Conservation (phyloP, 2,888 invertebrate genomes). For the Ecdyonurus torrentis region DNA sequence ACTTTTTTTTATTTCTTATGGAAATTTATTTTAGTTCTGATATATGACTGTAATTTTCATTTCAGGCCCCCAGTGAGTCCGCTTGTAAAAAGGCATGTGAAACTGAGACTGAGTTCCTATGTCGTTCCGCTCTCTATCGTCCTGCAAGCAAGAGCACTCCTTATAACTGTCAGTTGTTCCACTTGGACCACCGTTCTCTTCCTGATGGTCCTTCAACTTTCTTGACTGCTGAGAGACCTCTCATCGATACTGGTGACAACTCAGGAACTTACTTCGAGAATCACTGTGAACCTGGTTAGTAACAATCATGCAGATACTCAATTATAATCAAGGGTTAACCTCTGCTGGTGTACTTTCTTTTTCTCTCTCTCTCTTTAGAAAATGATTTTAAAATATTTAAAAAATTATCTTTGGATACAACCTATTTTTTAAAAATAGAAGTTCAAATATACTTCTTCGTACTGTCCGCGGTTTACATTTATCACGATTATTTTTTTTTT, state of each 20-base stretch:
- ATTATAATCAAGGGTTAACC: no score
- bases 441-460: no score
- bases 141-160: constrained; percentile 50
- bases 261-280: constrained; percentile 84
- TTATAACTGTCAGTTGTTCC: constrained; percentile 84
- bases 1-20: constrained; percentile 1
- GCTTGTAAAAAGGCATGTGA: constrained; percentile 85
- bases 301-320: no score
- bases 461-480: no score
- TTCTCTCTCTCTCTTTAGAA: no score
- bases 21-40: not conserved
- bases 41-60: constrained; percentile 1
- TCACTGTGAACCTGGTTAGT: constrained; percentile 48
- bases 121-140: constrained; percentile 61
- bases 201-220: constrained; percentile 88
- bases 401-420: no score
- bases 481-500: no score
- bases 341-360: no score
- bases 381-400: no score
- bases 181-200: constrained; percentile 78
- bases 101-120: constrained; percentile 83
- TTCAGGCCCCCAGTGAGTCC: constrained; percentile 67
- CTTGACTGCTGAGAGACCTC: constrained; percentile 71
- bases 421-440: no score
- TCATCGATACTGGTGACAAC: constrained; percentile 80